Evolutionary conservation across 1,140 invertebrate genomes (phyloP), one percentile per base, ranked within the genome.

Genomic region (Lepidurus apus): DNA sequence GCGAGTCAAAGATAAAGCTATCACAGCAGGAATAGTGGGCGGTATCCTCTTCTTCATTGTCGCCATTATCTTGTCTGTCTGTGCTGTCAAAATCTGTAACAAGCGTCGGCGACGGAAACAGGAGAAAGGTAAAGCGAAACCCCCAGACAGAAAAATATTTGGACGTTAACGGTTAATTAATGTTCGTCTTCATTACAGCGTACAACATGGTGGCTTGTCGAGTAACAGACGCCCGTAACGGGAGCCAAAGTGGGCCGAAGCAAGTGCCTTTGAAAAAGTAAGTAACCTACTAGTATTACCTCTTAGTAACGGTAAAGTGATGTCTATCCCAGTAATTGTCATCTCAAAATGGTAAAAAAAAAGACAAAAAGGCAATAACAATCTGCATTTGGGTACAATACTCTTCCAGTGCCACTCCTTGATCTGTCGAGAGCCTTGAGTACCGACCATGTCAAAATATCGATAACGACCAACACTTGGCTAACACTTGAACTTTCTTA

Each of bases 121-220:
- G 87, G 95, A 97, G 88, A 97, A 96, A 94, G 95, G 95, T 96
- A 90, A 88, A 86, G 79, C 53, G 21, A 65, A 21, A 65, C 6
- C 53, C 34, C 34, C 3, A 34, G 34, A 34, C 34, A 0, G 0
- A 34, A 34, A 34, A 34, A 4, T 34, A 4, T 34, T 2, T 34
- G 34, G 34, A 34, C 34, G 4, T 34, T 34, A 34, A 34, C 34
- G 4, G 34, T 34, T 65, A 65, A n/a, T 65, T 65, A n/a, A 65
- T 21, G 26, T 78, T 21, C 17, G 9, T 78, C 34, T 79, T 77
- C 26, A 24, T 43, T 77, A 10, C 91, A 96, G 95, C 94, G 87
- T 97, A 97, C 90, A 96, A 95, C 88, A 95, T 96, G 94, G 95
- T 97, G 88, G 93, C 95, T 86, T 95, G 94, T 91, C 91, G 95